phyloP scores from a whole-genome alignment of 2,888 invertebrate species.

The Oasisia sp. region DNA sequence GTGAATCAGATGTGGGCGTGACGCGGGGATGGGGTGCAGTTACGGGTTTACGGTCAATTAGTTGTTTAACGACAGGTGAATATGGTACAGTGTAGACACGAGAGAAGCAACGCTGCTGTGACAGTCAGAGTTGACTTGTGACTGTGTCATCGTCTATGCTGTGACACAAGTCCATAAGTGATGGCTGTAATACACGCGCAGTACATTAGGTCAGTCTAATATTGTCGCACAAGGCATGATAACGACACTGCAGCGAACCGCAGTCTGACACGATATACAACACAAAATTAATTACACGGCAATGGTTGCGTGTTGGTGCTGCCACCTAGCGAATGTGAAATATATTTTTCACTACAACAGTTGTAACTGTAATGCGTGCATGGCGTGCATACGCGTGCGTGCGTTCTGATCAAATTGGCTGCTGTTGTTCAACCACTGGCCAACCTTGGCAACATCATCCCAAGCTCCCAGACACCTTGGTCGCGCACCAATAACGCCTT shows the following conservation, averaged over 20 bases:
- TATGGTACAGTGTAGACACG: neutral
- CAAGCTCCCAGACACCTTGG: too few species aligned
- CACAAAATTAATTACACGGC: neutral
- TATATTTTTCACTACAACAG: neutral
- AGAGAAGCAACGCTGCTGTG: constrained; percentile 13
- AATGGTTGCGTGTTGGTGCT: neutral
- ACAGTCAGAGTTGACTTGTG: neutral
- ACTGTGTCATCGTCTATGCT: neutral
- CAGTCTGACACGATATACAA: neutral
- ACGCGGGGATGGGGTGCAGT: neutral
- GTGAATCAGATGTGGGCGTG: constrained; percentile 20
- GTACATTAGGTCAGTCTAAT: constrained; percentile 19
- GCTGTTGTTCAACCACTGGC: neutral
- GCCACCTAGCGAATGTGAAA: constrained; percentile 19
- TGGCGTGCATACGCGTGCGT: constrained; percentile 18
- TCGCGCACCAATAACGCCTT: too few species aligned
- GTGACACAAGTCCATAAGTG: neutral
- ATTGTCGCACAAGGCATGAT: constrained; percentile 18
- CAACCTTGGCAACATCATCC: too few species aligned
- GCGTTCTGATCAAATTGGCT: neutral
- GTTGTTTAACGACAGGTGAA: constrained; percentile 1
- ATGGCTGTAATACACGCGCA: neutral
- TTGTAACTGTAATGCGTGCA: neutral
- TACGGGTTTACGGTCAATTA: neutral
- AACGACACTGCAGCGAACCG: constrained; percentile 14